phyloP scores from a whole-genome alignment of 1,140 invertebrate genomes.

The Calycopis cecrops region DNA sequence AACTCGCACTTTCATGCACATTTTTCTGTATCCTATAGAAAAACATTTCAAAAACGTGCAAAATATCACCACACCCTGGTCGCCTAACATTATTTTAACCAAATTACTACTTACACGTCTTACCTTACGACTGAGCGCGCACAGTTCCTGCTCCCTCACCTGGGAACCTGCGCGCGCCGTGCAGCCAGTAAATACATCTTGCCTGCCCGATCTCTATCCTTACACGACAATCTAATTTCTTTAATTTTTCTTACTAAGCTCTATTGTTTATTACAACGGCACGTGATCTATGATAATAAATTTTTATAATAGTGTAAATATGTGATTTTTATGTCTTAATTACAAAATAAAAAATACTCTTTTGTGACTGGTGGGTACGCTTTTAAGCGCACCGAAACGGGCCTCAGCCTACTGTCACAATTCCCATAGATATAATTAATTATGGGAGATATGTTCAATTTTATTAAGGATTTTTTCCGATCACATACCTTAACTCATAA shows the following conservation, averaged over 20 bases:
- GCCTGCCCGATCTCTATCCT: constrained; percentile 61
- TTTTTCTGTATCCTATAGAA: constrained; percentile 56
- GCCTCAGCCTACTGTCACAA: constrained; percentile 10
- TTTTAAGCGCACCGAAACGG: constrained; percentile 26
- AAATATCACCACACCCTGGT: constrained; percentile 75
- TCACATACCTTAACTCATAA: constrained; percentile 29
- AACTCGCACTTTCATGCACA: constrained; percentile 32
- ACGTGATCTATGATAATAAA: constrained; percentile 70
- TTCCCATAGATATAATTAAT: background rate
- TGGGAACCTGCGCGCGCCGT: constrained; percentile 1
- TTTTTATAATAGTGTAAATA: constrained; percentile 71
- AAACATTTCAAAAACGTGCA: constrained; percentile 74
- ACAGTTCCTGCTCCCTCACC: no score
- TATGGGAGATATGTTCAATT: constrained; percentile 15
- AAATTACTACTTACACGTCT: constrained; percentile 61
- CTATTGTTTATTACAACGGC: constrained; percentile 65
- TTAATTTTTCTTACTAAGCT: constrained; percentile 69
- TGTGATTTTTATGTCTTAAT: constrained; percentile 49
- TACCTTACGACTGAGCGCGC: constrained; percentile 28
- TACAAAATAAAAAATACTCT: constrained; percentile 20
- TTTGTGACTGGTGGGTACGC: constrained; percentile 39
- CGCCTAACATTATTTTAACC: constrained; percentile 72
- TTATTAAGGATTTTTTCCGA: constrained; percentile 22
- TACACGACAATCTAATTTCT: constrained; percentile 64
- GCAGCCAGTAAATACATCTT: constrained; percentile 45